These are phyloP conservation scores for Liolophura sinensis DNA, from an alignment of 1,140 invertebrate species.

Conservation along the genomic window DNA sequence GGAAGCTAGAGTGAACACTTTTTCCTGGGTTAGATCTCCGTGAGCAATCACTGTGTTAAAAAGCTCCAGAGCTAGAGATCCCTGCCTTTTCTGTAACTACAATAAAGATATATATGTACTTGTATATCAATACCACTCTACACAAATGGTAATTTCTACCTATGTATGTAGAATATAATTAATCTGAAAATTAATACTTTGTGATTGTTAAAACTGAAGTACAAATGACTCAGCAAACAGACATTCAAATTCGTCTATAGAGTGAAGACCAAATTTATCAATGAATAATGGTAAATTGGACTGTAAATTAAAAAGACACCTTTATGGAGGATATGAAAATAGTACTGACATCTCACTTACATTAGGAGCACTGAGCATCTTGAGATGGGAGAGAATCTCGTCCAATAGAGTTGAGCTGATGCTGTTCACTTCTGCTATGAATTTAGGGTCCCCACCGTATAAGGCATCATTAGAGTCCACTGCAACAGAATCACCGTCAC, in stretches of 20 bases:
- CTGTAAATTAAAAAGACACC: slow-evolving; percentile 8
- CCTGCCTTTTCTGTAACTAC: slow-evolving; percentile 57
- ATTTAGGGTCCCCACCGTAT: slow-evolving; percentile 89
- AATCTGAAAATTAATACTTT: neutral
- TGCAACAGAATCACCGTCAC: slow-evolving; percentile 56
- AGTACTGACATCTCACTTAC: slow-evolving; percentile 32
- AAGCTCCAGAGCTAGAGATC: slow-evolving; percentile 72
- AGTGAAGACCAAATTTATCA: neutral
- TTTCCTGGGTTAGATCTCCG: slow-evolving; percentile 67
- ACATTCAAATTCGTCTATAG: neutral
- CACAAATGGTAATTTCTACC: neutral
- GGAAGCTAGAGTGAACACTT: slow-evolving; percentile 68
- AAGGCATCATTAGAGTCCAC: slow-evolving; percentile 91
- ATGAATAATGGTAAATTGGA: slow-evolving; percentile 2
- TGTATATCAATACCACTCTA: neutral
- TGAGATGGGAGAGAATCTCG: slow-evolving; percentile 75
- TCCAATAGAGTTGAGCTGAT: slow-evolving; percentile 77
- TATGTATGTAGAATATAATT: neutral
- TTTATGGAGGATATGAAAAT: slow-evolving; percentile 1
- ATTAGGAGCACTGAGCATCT: slow-evolving; percentile 53
- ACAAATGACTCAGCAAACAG: neutral
- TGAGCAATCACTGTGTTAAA: slow-evolving; percentile 73
- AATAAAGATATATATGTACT: slow-evolving; percentile 6
- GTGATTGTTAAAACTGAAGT: neutral
- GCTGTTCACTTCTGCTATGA: slow-evolving; percentile 78